Evolutionary conservation across 2,888 invertebrate genomes (phyloP).

Genomic region (Mechanitis mazaeus): DNA sequence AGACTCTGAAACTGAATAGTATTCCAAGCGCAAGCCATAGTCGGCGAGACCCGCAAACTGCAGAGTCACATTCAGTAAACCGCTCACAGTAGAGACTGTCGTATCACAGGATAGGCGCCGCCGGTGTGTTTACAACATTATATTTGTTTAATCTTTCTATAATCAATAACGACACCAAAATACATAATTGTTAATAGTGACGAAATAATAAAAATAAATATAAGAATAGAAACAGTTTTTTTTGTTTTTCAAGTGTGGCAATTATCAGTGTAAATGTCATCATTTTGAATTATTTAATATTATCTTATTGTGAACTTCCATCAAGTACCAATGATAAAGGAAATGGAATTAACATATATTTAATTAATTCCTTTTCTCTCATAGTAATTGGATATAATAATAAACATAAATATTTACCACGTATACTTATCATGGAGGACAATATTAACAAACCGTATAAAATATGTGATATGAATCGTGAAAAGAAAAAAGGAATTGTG

Average conservation of each 20-base stretch:
- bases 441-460: conserved; percentile 83
- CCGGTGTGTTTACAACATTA: conserved; percentile 18
- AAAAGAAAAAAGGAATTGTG: conserved; percentile 88
- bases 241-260: conserved; percentile 20
- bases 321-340: conserved; percentile 4
- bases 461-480: conserved; percentile 86
- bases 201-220: neutral
- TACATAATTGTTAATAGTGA: too few relatives aligned
- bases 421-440: conserved; percentile 69
- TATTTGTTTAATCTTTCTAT: conserved; percentile 8
- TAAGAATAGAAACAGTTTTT: neutral
- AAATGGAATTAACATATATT: conserved; percentile 11
- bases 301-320: neutral
- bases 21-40: neutral
- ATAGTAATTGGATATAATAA: neutral
- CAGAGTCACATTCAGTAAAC: conserved; percentile 42
- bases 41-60: conserved; percentile 5
- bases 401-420: conserved; percentile 2
- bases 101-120: conserved; percentile 29
- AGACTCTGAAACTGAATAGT: conserved; percentile 17
- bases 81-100: conserved; percentile 41
- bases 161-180: neutral
- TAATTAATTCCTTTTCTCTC: conserved; percentile 7
- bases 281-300: conserved; percentile 16
- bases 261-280: conserved; percentile 24